Evolutionary conservation across 2,888 invertebrate species (phyloP).

Genomic region (Scrobipalpa atriplicella): DNA sequence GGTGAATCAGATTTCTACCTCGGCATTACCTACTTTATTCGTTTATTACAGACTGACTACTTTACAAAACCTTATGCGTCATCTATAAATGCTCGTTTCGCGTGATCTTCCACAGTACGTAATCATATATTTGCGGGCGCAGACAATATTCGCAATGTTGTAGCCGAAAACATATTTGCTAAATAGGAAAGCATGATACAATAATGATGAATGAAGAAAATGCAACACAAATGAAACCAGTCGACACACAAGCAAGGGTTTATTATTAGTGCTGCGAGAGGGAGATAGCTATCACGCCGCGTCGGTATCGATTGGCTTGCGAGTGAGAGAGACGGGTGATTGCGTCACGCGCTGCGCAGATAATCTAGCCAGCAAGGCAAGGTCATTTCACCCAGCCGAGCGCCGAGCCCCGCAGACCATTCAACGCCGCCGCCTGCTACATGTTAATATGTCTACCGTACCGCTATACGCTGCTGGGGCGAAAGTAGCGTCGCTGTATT

Average conservation of each 20-base stretch:
- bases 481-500: conserved; percentile 43
- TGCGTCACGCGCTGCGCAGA: conserved; percentile 59
- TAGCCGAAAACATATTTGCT: conserved; percentile 23
- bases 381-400: conserved; percentile 61
- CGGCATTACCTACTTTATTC: neutral
- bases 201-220: conserved; percentile 52
- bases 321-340: conserved; percentile 51
- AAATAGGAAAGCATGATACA: conserved; percentile 44
- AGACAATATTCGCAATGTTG: neutral
- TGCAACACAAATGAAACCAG: conserved; percentile 48
- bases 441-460: conserved; percentile 27
- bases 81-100: neutral
- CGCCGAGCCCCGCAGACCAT: conserved; percentile 28
- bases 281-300: conserved; percentile 53
- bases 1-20: neutral
- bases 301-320: conserved; percentile 55
- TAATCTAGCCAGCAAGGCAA: conserved; percentile 57
- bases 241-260: conserved; percentile 46
- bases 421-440: neutral
- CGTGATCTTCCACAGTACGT: neutral
- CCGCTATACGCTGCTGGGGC: neutral
- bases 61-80: neutral
- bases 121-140: neutral
- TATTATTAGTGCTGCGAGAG: conserved; percentile 70
- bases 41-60: no score